Conservation (phyloP, 2,888 invertebrate genomes). For the Caenorhabditis angaria region DNA sequence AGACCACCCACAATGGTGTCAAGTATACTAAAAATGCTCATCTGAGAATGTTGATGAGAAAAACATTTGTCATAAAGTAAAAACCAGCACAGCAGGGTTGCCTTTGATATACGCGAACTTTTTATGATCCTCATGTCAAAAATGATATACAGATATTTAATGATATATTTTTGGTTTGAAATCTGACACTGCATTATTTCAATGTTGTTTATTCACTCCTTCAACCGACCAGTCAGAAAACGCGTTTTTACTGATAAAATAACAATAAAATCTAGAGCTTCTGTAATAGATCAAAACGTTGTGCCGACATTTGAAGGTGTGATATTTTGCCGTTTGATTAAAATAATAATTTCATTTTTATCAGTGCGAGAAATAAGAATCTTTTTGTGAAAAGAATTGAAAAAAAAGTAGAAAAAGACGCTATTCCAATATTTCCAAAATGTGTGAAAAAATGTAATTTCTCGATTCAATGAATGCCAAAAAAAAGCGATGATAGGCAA, state of each 20-base stretch:
- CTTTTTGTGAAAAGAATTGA: background rate
- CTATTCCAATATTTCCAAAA: no score
- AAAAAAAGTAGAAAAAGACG: background rate
- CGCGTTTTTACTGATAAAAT: background rate
- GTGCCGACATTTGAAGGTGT: background rate
- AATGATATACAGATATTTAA: no score
- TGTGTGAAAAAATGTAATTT: constrained; percentile 23
- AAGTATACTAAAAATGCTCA: background rate
- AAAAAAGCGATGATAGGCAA: constrained; percentile 31
- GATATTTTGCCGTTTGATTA: background rate
- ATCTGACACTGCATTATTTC: background rate
- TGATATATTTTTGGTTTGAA: background rate
- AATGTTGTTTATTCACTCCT: no score
- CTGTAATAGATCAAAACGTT: background rate
- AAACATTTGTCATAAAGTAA: background rate
- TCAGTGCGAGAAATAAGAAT: background rate
- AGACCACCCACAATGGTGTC: background rate
- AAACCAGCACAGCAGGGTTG: background rate
- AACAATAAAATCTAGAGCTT: background rate
- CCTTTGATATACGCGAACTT: background rate
- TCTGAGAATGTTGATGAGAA: no score
- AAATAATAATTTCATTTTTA: constrained; percentile 1
- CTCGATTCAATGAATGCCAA: constrained; percentile 27
- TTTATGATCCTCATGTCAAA: background rate
- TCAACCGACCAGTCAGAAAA: constrained; percentile 1